Base-by-base conservation (phyloP, 2,888 invertebrate genomes). In the Apotomis betuletana region DNA sequence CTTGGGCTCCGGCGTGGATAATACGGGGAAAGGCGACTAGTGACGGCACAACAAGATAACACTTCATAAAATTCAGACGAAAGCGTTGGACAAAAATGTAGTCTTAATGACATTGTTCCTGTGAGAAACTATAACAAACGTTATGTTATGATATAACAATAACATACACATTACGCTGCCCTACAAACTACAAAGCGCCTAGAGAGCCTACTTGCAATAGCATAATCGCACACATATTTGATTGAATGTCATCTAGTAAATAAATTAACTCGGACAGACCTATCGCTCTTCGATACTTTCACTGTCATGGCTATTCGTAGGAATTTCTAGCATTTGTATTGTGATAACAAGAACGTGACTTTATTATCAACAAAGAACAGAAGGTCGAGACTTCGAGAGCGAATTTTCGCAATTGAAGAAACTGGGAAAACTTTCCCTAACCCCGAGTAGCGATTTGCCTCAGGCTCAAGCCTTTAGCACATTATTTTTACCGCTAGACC, bases 301-400 rank as follows among this genome's bases (percentile, higher is more conserved):
- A 57, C 51, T 62, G 55, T 57, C 61, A 59, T 69, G 13, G 38
- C 57, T 49, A 44, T 54, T 49, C 13, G 4, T 59, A 64, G 15
- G 52, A 60, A 59, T 59, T 70, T 64, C 27, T 36, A 15, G 41
- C 46, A 49, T 67, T 58, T 65, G 65, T 67, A 72, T 74, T 72
- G 72, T 62, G 64, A 69, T 73, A 70, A 65, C 54, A 65, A 70
- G 65, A 70, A 65, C 70, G 60, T 70, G 70, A 70, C 60, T 65
- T 60, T 65, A 67, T 67, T 70, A 65, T 70, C 70, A 70, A 65
- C 44, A 41, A 38, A 15, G 3, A 46, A 61, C 54, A 13, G 60
- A 67, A 70, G 54, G 49, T 49, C 70, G 65, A 49, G 55, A 44
- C 54, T 15, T 49, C 70, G 65, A 49, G 55, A 44, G 59, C 38